Conservation (phyloP, 2,113 vertebrate species). For the Callionymus lyra region DNA sequence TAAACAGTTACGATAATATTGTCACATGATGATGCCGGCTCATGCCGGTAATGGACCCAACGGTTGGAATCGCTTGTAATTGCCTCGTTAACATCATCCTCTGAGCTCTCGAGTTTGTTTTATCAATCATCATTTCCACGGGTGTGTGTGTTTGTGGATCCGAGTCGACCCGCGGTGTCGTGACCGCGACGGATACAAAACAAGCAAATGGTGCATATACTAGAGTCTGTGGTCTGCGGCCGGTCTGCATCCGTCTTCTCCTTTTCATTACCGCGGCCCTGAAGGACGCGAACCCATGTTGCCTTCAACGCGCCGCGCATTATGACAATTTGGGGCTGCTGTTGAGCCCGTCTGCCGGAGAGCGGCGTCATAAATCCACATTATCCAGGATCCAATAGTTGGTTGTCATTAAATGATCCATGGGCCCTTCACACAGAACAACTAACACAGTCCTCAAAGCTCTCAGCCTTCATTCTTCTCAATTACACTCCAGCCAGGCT, state of each 20-base stretch:
- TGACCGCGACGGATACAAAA: too few relatives aligned
- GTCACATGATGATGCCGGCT: too few relatives aligned
- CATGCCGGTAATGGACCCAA: background rate
- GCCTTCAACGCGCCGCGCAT: slow-evolving; percentile 32
- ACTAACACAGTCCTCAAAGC: slow-evolving; percentile 63
- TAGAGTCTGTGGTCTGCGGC: background rate
- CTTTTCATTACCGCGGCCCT: slow-evolving; percentile 2
- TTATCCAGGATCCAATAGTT: slow-evolving; percentile 49
- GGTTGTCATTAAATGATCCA: slow-evolving; percentile 64
- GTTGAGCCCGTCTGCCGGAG: slow-evolving; percentile 29
- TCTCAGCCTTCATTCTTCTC: slow-evolving; percentile 60
- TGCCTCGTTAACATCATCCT: background rate
- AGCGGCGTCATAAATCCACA: slow-evolving; percentile 54
- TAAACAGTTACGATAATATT: too few relatives aligned
- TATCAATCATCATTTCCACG: too few relatives aligned
- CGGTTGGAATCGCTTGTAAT: background rate
- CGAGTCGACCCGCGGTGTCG: too few relatives aligned
- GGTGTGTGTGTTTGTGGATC: too few relatives aligned
- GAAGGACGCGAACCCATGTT: slow-evolving; percentile 20
- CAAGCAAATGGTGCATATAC: too few relatives aligned
- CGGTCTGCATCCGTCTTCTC: background rate
- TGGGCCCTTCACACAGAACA: slow-evolving; percentile 50
- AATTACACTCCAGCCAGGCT: slow-evolving; percentile 41
- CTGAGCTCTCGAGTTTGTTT: too few relatives aligned
- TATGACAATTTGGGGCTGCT: slow-evolving; percentile 43